phyloP scores from a whole-genome alignment of 2,888 invertebrate genomes.

The Amphipoea lucens region DNA sequence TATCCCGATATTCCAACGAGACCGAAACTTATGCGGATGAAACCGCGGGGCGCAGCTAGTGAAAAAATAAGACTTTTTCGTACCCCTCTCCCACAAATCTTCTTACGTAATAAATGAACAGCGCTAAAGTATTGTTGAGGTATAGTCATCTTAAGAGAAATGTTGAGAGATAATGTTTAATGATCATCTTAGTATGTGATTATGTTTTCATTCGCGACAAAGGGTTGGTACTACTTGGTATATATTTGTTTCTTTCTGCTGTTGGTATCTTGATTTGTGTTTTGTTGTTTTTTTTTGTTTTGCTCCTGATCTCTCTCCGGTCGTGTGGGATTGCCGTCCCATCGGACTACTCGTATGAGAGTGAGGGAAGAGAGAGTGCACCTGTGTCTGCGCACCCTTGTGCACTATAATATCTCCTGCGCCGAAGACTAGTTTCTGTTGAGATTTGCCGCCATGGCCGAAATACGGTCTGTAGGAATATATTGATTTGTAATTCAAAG shows the following conservation, averaged over 20 bases:
- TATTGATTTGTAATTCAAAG: neutral
- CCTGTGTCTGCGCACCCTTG: neutral
- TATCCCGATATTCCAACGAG: too few relatives aligned
- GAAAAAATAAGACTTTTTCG: too few relatives aligned
- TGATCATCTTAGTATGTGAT: constrained; percentile 1
- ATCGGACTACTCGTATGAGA: too few relatives aligned
- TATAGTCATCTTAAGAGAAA: constrained; percentile 15
- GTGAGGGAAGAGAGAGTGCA: neutral
- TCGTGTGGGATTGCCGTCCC: too few relatives aligned
- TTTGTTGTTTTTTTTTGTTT: too few relatives aligned
- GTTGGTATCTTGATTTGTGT: neutral
- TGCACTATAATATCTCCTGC: too few relatives aligned
- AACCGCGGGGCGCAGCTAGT: too few relatives aligned
- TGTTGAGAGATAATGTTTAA: constrained; percentile 12
- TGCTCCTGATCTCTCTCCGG: too few relatives aligned
- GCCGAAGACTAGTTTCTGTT: neutral
- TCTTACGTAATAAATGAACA: too few relatives aligned
- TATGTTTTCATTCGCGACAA: neutral
- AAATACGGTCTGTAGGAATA: neutral
- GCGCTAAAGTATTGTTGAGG: constrained; percentile 21
- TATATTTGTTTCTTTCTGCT: neutral
- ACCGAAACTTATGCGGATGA: too few relatives aligned
- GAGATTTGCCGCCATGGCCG: neutral
- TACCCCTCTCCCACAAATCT: too few relatives aligned
- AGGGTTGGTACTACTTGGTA: neutral